Evolutionary conservation across 2,797 vertebrate genomes (phyloP).

Genomic region (Aselliscus stoliczkanus): DNA sequence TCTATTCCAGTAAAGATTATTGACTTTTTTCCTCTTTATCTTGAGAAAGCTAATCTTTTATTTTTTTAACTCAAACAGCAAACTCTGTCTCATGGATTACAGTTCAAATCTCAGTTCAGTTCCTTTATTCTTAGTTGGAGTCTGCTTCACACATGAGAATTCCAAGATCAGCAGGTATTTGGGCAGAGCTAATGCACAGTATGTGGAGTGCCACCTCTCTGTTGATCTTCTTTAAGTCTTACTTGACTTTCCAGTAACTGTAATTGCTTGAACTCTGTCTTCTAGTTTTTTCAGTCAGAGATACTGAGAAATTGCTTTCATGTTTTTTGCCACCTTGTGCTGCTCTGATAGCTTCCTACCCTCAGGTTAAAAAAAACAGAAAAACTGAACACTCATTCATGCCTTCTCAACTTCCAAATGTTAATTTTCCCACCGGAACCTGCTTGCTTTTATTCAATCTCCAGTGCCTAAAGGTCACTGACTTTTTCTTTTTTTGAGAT

Average conservation of each 20-base stretch:
- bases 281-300: background rate
- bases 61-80: background rate
- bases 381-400: background rate
- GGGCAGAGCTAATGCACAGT: background rate
- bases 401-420: background rate
- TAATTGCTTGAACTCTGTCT: background rate
- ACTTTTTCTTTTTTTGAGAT: background rate
- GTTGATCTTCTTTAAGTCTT: background rate
- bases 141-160: background rate
- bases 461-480: background rate
- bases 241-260: background rate
- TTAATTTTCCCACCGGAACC: background rate
- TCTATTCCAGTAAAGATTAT: background rate
- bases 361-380: background rate
- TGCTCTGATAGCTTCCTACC: background rate
- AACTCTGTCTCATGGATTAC: background rate
- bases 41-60: background rate
- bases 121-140: background rate
- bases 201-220: background rate
- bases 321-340: background rate
- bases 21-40: background rate
- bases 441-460: slow-evolving; percentile 8
- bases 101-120: background rate
- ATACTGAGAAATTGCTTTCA: background rate
- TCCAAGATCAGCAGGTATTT: background rate